phyloP scores from a whole-genome alignment of 53 echinoderm and acorn worm species.

The Holothuria scabra region DNA sequence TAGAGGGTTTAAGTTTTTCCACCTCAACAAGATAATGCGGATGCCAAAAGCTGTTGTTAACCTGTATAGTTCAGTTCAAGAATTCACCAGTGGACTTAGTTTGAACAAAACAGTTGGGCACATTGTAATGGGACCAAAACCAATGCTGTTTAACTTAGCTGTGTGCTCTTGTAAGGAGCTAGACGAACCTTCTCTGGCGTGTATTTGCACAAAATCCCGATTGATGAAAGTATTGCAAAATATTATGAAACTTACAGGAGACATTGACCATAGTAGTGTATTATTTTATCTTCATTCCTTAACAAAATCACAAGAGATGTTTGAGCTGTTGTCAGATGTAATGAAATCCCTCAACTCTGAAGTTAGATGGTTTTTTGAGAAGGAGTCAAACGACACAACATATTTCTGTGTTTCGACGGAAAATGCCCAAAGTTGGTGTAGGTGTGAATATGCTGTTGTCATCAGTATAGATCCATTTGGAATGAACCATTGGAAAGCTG shows the following conservation, averaged over 20 bases:
- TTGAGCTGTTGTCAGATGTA: neutral
- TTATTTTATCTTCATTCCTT: conserved; percentile 8
- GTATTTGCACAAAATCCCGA: neutral
- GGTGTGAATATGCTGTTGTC: neutral
- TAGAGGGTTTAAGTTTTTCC: neutral
- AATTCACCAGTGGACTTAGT: neutral
- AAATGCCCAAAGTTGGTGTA: too few species aligned
- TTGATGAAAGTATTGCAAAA: neutral
- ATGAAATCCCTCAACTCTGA: neutral
- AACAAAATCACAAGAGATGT: neutral
- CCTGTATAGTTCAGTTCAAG: conserved; percentile 7
- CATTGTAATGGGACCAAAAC: neutral
- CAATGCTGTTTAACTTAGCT: neutral
- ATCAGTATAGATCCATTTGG: conserved; percentile 14
- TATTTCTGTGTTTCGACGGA: conserved; percentile 2
- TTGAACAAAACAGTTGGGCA: neutral
- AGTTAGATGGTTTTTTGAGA: neutral
- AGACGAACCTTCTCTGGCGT: neutral
- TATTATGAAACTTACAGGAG: neutral
- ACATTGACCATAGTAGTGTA: neutral
- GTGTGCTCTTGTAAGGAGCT: neutral
- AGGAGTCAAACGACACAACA: neutral
- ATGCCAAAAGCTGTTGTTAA: neutral
- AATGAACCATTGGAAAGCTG: conserved; percentile 27
- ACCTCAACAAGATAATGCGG: neutral